Evolutionary conservation across 2,113 vertebrate genomes (phyloP).

Genomic region (Perca flavescens): DNA sequence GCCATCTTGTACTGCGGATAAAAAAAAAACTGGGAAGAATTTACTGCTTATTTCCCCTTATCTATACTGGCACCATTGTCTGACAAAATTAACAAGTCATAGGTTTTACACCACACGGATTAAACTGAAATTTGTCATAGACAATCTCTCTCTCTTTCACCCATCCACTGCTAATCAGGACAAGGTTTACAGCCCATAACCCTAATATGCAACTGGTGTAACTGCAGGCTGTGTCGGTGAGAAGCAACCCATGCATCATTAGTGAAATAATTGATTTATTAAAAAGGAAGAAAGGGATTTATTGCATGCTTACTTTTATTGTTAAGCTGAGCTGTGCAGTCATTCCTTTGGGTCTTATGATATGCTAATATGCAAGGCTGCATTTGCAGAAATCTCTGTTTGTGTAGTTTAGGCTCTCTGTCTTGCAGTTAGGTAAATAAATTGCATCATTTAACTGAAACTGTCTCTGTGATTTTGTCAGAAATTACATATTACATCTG

Average conservation of each 20-base stretch:
- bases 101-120: conserved; percentile 39
- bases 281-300: conserved; percentile 67
- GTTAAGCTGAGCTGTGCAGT: conserved; percentile 77
- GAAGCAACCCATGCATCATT: conserved; percentile 41
- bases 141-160: not conserved
- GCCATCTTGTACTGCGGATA: conserved; percentile 44
- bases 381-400: conserved; percentile 77
- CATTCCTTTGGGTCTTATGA: conserved; percentile 74
- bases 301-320: conserved; percentile 82
- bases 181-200: conserved; percentile 53
- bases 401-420: conserved; percentile 75
- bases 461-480: conserved; percentile 32
- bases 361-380: conserved; percentile 76
- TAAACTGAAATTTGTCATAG: conserved; percentile 30
- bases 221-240: conserved; percentile 35
- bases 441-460: conserved; percentile 67
- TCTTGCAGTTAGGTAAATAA: conserved; percentile 81
- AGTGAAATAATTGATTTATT: conserved; percentile 60
- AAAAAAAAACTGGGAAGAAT: conserved; percentile 47
- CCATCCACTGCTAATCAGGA: conserved; percentile 29
- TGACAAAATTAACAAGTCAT: conserved; percentile 57
- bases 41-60: conserved; percentile 57
- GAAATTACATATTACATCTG: not conserved
- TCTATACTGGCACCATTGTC: conserved; percentile 52
- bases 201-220: conserved; percentile 61